Conservation (phyloP, 2,113 vertebrate genomes). For the Oncorhynchus mykiss region DNA sequence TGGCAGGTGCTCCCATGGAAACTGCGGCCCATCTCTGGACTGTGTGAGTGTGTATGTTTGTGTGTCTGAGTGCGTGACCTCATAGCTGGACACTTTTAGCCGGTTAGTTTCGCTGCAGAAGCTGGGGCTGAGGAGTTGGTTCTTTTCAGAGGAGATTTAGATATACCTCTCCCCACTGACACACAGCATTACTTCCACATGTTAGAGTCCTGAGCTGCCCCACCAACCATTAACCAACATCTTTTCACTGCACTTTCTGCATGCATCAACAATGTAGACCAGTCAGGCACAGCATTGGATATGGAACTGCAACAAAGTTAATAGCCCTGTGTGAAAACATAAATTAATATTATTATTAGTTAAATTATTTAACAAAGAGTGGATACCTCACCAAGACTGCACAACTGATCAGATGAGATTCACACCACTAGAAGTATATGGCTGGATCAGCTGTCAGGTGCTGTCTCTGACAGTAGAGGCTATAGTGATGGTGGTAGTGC, state of each 20-base stretch:
- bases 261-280: neutral
- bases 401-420: too few relatives aligned
- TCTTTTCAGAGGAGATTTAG: slow-evolving; percentile 46
- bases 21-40: slow-evolving; percentile 50
- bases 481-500: too few relatives aligned
- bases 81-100: slow-evolving; percentile 62
- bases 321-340: neutral
- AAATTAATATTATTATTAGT: neutral
- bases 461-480: too few relatives aligned
- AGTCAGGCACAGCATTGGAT: neutral
- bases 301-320: neutral
- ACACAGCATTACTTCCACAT: slow-evolving; percentile 44
- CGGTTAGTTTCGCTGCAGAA: slow-evolving; percentile 61
- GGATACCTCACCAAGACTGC: neutral
- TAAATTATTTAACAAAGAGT: neutral
- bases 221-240: neutral
- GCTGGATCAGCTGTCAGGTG: too few relatives aligned
- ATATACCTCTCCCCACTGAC: slow-evolving; percentile 24
- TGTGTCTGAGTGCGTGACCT: slow-evolving; percentile 22
- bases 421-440: too few relatives aligned
- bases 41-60: neutral
- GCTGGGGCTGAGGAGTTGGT: slow-evolving; percentile 43
- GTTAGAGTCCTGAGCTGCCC: slow-evolving; percentile 20
- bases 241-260: neutral
- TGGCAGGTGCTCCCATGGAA: slow-evolving; percentile 71